These are phyloP conservation scores for Eospalax fontanierii DNA, from an alignment of 2,797 vertebrate species.

Conservation along the genomic window DNA sequence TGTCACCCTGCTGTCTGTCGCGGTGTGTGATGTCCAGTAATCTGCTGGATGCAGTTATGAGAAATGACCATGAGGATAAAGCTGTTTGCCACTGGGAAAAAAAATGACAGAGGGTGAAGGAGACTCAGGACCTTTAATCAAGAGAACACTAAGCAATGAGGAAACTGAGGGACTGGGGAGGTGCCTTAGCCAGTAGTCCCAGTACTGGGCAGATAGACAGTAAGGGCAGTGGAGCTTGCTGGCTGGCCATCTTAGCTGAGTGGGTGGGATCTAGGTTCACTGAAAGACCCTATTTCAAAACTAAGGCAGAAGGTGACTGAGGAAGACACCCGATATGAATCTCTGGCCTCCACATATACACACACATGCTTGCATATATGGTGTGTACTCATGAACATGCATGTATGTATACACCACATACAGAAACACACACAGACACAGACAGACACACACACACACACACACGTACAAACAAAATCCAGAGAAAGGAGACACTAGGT, in stretches of 20 bases:
- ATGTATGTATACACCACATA: background rate
- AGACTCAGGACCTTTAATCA: background rate
- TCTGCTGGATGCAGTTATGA: background rate
- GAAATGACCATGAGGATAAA: too few relatives aligned
- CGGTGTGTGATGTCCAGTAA: background rate
- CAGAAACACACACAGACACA: too few relatives aligned
- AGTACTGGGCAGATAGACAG: background rate
- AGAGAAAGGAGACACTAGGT: background rate
- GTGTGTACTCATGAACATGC: background rate
- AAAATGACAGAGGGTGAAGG: background rate
- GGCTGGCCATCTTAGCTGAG: background rate
- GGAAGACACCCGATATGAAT: background rate
- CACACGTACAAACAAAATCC: background rate
- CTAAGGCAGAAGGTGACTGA: background rate
- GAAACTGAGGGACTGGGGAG: background rate
- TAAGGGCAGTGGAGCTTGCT: too few relatives aligned
- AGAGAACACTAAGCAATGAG: background rate
- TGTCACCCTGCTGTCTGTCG: background rate
- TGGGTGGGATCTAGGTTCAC: background rate
- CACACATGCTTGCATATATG: background rate
- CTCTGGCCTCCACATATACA: background rate
- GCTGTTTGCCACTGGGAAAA: background rate
- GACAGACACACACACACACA: background rate
- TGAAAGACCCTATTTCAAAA: background rate
- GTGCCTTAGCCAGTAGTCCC: background rate